phyloP scores from a whole-genome alignment of 2,113 vertebrate genomes.

The Galeopterus variegatus region DNA sequence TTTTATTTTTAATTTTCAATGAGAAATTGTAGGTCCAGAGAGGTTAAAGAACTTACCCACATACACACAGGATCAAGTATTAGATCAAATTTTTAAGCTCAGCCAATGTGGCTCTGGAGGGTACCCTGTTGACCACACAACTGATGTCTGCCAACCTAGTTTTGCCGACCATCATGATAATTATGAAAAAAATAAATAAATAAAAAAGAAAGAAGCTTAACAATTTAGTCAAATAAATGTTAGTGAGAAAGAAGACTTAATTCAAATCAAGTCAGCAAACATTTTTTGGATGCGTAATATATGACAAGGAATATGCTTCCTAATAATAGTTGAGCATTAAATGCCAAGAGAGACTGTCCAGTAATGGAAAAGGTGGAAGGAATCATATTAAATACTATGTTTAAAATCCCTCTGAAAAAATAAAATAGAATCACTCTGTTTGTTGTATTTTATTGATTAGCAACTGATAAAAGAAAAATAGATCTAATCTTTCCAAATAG shows the following conservation, averaged over 20 bases:
- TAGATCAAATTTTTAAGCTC: not conserved
- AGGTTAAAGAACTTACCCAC: not conserved
- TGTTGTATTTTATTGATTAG: not conserved
- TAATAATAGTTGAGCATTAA: not conserved
- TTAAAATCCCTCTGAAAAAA: not conserved
- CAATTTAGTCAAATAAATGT: not conserved
- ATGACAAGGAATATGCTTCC: not conserved
- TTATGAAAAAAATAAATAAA: not conserved
- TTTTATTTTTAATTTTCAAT: slow-evolving; percentile 13
- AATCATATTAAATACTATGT: not conserved
- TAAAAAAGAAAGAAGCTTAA: not conserved
- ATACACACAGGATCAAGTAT: not conserved
- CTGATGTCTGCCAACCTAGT: not conserved
- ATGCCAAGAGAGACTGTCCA: not conserved
- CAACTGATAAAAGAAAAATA: not conserved
- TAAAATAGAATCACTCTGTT: not conserved
- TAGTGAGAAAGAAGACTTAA: not conserved
- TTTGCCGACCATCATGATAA: not conserved
- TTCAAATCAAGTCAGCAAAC: not conserved
- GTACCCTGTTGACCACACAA: not conserved
- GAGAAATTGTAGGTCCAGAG: not conserved
- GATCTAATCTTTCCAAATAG: not conserved
- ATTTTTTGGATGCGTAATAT: not conserved
- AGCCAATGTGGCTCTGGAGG: not conserved
- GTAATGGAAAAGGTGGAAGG: not conserved